phyloP scores from a whole-genome alignment of 30 jellyfish, hydroid and myxozoan genomes.

The Pelagia noctiluca region DNA sequence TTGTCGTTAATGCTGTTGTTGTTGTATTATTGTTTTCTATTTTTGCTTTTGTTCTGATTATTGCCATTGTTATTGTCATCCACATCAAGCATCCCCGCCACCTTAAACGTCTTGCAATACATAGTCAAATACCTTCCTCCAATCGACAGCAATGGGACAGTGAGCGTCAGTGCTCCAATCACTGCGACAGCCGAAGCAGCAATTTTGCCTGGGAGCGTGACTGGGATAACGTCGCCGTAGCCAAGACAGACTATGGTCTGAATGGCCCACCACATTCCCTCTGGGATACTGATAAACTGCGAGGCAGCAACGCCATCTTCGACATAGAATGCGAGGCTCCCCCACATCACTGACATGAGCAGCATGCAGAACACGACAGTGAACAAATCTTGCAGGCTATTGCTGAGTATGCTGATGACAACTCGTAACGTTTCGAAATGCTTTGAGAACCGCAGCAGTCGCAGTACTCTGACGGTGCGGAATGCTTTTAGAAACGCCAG shows the following conservation, averaged over 20 bases:
- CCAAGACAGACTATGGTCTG: constrained; percentile 87
- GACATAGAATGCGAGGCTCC: constrained; percentile 67
- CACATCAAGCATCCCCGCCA: neutral
- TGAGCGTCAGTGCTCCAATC: constrained; percentile 80
- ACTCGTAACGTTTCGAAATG: constrained; percentile 73
- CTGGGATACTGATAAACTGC: constrained; percentile 73
- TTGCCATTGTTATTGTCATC: neutral
- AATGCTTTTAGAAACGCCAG: constrained; percentile 64
- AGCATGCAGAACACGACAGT: constrained; percentile 72
- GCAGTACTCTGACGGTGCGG: constrained; percentile 79
- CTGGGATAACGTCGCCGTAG: constrained; percentile 88
- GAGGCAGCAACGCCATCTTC: constrained; percentile 60
- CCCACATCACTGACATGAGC: constrained; percentile 65
- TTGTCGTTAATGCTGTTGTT: too few relatives aligned
- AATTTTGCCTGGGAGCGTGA: constrained; percentile 75
- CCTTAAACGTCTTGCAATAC: constrained; percentile 60
- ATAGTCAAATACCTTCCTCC: constrained; percentile 70
- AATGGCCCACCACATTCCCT: constrained; percentile 91
- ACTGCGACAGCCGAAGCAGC: constrained; percentile 76
- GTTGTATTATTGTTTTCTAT: too few relatives aligned
- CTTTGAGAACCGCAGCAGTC: constrained; percentile 76
- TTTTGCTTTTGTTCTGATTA: too few relatives aligned
- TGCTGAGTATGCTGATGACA: constrained; percentile 59
- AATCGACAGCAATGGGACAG: constrained; percentile 79
- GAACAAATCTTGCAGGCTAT: constrained; percentile 70